These are phyloP conservation scores for Ptilorrhoa leucosticta DNA, from an alignment of 2,113 vertebrate genomes.

Conservation along the genomic window DNA sequence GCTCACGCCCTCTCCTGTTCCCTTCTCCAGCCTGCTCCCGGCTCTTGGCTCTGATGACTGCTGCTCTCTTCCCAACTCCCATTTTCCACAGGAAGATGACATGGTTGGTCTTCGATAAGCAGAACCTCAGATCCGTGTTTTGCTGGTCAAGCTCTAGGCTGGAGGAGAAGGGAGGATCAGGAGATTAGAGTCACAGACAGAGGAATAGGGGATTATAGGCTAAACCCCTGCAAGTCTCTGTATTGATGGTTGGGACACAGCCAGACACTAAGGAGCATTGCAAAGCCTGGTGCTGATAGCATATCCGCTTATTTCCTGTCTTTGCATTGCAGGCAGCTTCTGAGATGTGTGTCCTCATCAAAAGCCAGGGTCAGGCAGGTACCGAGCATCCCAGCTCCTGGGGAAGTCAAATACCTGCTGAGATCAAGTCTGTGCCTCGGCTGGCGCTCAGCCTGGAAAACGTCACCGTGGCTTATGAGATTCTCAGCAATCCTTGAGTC, in stretches of 20 bases:
- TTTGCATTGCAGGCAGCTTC: constrained; percentile 14
- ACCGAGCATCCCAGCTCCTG: not conserved
- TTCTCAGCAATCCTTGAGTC: constrained; percentile 25
- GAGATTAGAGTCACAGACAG: constrained; percentile 60
- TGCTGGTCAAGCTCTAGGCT: constrained; percentile 31
- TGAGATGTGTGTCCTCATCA: constrained; percentile 15
- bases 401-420: constrained; percentile 42
- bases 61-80: not conserved
- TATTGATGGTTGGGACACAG: constrained; percentile 53
- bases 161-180: constrained; percentile 10
- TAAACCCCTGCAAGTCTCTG: constrained; percentile 43
- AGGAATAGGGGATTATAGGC: constrained; percentile 45
- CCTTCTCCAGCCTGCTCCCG: not conserved
- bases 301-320: constrained; percentile 37
- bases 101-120: not conserved
- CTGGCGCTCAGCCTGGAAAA: constrained; percentile 40
- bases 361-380: constrained; percentile 37
- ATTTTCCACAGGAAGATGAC: constrained; percentile 23
- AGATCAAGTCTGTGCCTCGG: constrained; percentile 11
- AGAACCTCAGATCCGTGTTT: not conserved
- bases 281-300: constrained; percentile 50
- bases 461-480: not conserved
- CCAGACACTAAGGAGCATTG: constrained; percentile 10
- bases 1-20: constrained; percentile 52
- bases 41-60: not conserved